phyloP scores from a whole-genome alignment of 2,888 invertebrate genomes.

The Helleia helle region DNA sequence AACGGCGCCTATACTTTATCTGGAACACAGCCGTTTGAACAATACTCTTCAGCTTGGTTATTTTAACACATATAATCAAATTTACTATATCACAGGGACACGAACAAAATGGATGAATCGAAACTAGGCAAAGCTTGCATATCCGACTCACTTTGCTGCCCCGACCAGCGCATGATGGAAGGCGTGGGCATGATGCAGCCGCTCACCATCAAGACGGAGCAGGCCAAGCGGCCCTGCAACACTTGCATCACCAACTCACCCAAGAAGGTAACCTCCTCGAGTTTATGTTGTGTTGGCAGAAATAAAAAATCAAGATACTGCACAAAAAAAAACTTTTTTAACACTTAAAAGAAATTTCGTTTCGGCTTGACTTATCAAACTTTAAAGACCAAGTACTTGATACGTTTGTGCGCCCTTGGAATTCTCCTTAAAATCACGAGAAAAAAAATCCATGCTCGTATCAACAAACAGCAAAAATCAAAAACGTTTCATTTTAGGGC shows the following conservation, averaged over 20 bases:
- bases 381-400: too few relatives aligned
- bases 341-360: too few relatives aligned
- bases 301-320: too few relatives aligned
- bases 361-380: too few relatives aligned
- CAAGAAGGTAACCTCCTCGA: conserved; percentile 42
- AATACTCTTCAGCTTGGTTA: not conserved
- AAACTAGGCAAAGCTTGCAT: conserved; percentile 54
- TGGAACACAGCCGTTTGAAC: not conserved
- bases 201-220: conserved; percentile 65
- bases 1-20: too few relatives aligned
- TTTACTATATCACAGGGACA: conserved; percentile 36
- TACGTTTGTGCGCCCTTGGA: too few relatives aligned
- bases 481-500: too few relatives aligned
- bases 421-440: too few relatives aligned
- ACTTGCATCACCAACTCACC: conserved; percentile 63
- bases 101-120: conserved; percentile 56
- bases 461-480: too few relatives aligned
- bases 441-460: too few relatives aligned
- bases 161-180: conserved; percentile 53
- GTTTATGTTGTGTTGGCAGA: not conserved
- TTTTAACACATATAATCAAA: not conserved
- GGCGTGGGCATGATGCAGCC: conserved; percentile 59
- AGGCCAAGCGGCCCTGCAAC: conserved; percentile 62
- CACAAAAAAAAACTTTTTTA: too few relatives aligned
- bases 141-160: conserved; percentile 54